Evolutionary conservation across 2,113 vertebrate genomes (phyloP), one percentile per base, ranked within the genome.

Genomic region (Macrotis lagotis): DNA sequence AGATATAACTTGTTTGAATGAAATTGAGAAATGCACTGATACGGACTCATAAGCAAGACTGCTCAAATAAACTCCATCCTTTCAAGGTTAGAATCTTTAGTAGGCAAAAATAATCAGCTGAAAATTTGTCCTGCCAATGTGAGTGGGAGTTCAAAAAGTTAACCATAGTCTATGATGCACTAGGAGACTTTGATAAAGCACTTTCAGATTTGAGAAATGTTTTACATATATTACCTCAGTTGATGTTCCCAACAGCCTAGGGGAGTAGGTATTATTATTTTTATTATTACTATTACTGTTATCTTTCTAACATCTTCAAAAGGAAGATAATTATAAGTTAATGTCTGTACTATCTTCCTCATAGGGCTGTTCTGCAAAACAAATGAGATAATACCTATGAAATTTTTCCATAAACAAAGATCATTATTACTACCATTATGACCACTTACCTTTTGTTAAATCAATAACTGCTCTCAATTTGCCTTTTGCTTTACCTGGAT

Each of bases 401-500:
- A 83, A 83, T 83, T 83, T 83, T 74, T 83, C 5, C 37, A 44
- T n/a, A 83, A 83, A 44, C 9, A 74, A 44, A 74, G 37, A 22
- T 6, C n/a, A 83, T 22, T 22, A 44, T 44, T n/a, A 44, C 44
- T n/a, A 74, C 22, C 66, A 44, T 44, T 83, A n/a, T 83, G n/a
- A 44, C 37, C n/a, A 83, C 37, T 74, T 83, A 22, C 44, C n/a
- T 44, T 83, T 83, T 83, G 16, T 19, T 19, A 83, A 44, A 83
- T 74, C 0, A 92, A 96, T 19, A 93, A 90, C 89, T 47, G 90
- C n/a, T 48, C 49, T 25, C 47, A 8, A 53, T 55, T 90, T 93
- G 50, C n/a, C 49, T 50, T 92, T 89, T 90, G 25, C 11, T 37
- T 91, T 52, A 90, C 66, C 88, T 55, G 31, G 12, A 2, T 59